Evolutionary conservation across 2,113 vertebrate species (phyloP), one percentile per base, ranked within the genome.

Genomic region (Phaethon lepturus): DNA sequence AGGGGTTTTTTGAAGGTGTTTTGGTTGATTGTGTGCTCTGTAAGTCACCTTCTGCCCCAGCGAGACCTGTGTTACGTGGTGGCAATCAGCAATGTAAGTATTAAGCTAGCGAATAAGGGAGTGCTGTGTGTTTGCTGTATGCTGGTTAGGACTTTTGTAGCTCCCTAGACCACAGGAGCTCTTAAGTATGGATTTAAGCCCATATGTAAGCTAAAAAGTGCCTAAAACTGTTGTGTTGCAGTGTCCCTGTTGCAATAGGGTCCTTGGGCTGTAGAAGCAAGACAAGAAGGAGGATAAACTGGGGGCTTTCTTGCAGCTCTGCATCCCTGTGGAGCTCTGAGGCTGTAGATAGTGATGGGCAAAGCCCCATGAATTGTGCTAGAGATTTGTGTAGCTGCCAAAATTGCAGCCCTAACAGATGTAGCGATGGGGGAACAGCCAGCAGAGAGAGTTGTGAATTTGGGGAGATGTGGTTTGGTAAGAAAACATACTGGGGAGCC

Each of bases 91-190:
- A 26, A 7, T 1, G 8, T 26, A 9, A 31, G 22, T 6, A 17
- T 15, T 31, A 6, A 80, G 17, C 20, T 20, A 67, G 28, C 33
- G 28, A 9, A 4, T 25, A 13, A 31, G 31, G 47, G 19, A n/a
- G 17, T 1, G 18, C 10, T 49, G 23, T 3, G 42, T 25, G 24
- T 40, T 74, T 56, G 47, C 18, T 49, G 17, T 2, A 3, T 7
- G 18, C n/a, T 2, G 1, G 4, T 9, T 7, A 0, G 1, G 28
- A 1, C 24, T 63, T 56, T 1, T 10, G 7, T 6, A 40, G 42
- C 33, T 55, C 17, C 35, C 26, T 28, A 31, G 55, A 8, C 11
- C 23, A 11, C 29, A 18, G 25, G 11, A 84, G 28, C 45, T 24
- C 17, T 35, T 13, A 17, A 20, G 5, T 17, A 29, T 9, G 19